Base-by-base conservation (phyloP, 2,797 vertebrate species). In the Rallus crepitans region DNA sequence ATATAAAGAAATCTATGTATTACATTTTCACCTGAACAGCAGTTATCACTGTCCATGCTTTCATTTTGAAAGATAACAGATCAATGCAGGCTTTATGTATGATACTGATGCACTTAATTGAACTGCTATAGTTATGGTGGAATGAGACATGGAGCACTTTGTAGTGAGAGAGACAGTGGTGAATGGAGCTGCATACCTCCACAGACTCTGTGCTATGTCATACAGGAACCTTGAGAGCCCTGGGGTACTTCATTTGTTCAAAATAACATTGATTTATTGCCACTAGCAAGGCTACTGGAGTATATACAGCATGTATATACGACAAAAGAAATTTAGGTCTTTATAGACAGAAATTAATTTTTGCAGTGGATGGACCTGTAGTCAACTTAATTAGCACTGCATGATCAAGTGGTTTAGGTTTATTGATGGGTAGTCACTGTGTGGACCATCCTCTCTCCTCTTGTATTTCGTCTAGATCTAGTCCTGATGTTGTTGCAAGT, bases 11-110 rank as follows among this genome's bases (percentile, higher is more conserved):
- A 71, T 73, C 7, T 13, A 0, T 28, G 11, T 35, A 4, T 83
- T 78, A 45, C 2, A 5, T 60, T 70, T 87, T 90, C 23, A 69
- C 27, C 31, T 66, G 28, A 85, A 65, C 10, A 61, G 10, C 28
- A 63, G 7, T 52, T 61, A 7, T 50, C 35, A 31, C 11, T 45
- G 13, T 37, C 83, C 8, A 4, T 77, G 25, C 16, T 77, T 55
- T 71, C 7, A 27, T 71, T 90, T 70, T 16, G 23, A 56, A 89
- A 68, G 37, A 33, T 4, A 71, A 27, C 15, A 35, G 31, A 8
- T 75, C n/a, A 60, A 27, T 19, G 0, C 13, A 68, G 28, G 1
- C 2, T 6, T 52, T 60, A 48, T 16, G 0, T 56, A 2, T 56
- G 9, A 64, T 53, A 6, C 9, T 53, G 15, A 27, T 53, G 13